Percentiles rank a stretch among this genome's conserved stretches.
These are phyloP conservation scores for Megalops atlanticus DNA, from an alignment of 2,113 vertebrate genomes.

Conservation along the genomic window DNA sequence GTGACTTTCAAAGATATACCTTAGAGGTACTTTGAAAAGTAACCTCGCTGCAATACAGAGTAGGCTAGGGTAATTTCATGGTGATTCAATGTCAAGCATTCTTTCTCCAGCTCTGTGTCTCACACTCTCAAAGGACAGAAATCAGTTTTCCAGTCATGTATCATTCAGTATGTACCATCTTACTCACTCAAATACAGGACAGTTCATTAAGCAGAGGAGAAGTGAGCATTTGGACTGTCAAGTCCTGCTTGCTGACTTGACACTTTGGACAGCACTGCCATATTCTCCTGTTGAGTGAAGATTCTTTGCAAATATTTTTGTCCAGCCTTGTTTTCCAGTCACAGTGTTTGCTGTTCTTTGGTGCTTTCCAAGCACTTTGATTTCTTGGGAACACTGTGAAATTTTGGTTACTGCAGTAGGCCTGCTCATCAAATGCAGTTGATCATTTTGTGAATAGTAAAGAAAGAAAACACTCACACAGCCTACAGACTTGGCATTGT, in stretches of 20 bases:
- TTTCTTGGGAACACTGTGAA: background rate
- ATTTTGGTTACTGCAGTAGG: background rate
- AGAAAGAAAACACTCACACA: slow-evolving; percentile 3
- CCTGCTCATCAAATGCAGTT: background rate
- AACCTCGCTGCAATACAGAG: no score
- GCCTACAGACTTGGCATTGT: background rate
- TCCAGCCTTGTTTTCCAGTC: background rate
- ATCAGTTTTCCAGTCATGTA: background rate
- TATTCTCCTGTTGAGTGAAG: background rate
- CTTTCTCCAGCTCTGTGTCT: background rate
- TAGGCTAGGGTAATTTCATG: background rate
- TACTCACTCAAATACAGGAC: background rate
- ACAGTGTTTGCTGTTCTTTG: background rate
- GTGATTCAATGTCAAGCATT: background rate
- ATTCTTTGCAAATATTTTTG: background rate
- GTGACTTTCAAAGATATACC: no score
- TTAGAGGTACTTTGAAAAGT: no score
- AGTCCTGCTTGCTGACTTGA: background rate
- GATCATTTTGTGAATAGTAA: background rate
- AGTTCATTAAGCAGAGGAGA: background rate
- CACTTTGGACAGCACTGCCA: background rate
- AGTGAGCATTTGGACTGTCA: background rate
- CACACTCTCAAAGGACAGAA: background rate
- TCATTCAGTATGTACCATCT: background rate
- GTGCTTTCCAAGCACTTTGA: background rate